phyloP scores from a whole-genome alignment of 2,888 invertebrate species.

The Andrena fulva region DNA sequence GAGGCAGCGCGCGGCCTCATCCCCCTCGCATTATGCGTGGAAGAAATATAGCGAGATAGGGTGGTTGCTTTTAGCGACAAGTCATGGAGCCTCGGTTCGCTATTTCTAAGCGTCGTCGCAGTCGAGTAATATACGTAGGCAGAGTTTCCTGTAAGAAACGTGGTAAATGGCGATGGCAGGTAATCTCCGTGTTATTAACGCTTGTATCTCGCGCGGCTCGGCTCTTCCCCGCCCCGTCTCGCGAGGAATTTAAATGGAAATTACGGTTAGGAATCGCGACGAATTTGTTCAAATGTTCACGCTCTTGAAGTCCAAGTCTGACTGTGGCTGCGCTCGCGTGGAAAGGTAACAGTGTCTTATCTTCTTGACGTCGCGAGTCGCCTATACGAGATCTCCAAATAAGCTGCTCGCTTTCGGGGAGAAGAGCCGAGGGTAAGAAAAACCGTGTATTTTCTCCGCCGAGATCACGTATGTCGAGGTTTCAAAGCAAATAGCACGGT shows the following conservation, averaged over 20 bases:
- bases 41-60: neutral
- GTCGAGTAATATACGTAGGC: no score
- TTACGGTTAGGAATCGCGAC: conserved; percentile 33
- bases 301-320: no score
- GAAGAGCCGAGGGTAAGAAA: neutral
- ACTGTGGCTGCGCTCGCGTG: no score
- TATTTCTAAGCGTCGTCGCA: no score
- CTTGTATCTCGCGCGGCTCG: neutral
- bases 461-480: neutral
- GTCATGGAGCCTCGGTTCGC: no score
- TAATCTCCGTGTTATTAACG: conserved; percentile 36
- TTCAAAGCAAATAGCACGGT: neutral
- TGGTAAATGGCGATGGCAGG: no score
- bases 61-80: neutral
- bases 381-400: no score
- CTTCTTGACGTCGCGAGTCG: no score
- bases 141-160: no score
- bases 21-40: neutral
- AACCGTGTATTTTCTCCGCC: neutral
- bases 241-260: conserved; percentile 46
- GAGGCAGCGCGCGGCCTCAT: neutral
- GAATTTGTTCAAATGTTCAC: conserved; percentile 29
- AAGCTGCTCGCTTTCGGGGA: no score
- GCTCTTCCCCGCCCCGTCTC: conserved; percentile 15
- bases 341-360: no score